Evolutionary conservation across 1,140 invertebrate genomes (phyloP).

Genomic region (Chrysopa pallens): DNA sequence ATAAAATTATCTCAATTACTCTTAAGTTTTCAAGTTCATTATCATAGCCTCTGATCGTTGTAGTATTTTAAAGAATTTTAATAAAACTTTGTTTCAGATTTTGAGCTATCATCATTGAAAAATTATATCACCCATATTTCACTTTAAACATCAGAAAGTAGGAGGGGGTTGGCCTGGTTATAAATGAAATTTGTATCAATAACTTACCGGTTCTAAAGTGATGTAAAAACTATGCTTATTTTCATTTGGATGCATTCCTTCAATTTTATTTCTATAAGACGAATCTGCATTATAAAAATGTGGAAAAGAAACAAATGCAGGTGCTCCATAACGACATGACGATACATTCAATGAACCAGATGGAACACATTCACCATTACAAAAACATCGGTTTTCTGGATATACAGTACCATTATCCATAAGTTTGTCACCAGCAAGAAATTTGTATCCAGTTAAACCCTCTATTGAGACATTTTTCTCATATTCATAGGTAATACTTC

Average conservation of each 20-base stretch:
- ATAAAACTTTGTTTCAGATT: too few species aligned
- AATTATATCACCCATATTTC: too few species aligned
- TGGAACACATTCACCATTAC: constrained; percentile 47
- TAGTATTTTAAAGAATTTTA: too few species aligned
- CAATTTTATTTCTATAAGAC: constrained; percentile 26
- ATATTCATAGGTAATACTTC: constrained; percentile 22
- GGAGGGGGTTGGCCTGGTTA: too few species aligned
- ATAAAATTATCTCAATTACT: too few species aligned
- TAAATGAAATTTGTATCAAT: too few species aligned
- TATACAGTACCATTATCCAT: constrained; percentile 38
- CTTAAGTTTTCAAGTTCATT: too few species aligned
- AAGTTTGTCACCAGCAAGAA: constrained; percentile 23
- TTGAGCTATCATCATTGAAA: too few species aligned
- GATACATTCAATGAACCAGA: constrained; percentile 40
- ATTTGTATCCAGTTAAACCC: constrained; percentile 31
- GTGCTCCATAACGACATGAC: constrained; percentile 36
- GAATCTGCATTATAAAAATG: constrained; percentile 48
- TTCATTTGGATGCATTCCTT: constrained; percentile 35
- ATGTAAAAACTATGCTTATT: constrained; percentile 37
- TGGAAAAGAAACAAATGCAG: constrained; percentile 48
- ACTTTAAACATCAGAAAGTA: too few species aligned
- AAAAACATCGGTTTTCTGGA: constrained; percentile 49
- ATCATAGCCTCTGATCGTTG: too few species aligned
- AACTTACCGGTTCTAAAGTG: constrained; percentile 41
- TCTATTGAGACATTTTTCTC: constrained; percentile 21